A percentile compares a stretch with the other conserved stretches of the same genome.
These are phyloP conservation scores for Sinosuthora webbiana DNA, from an alignment of 2,113 vertebrate species.

Conservation along the genomic window DNA sequence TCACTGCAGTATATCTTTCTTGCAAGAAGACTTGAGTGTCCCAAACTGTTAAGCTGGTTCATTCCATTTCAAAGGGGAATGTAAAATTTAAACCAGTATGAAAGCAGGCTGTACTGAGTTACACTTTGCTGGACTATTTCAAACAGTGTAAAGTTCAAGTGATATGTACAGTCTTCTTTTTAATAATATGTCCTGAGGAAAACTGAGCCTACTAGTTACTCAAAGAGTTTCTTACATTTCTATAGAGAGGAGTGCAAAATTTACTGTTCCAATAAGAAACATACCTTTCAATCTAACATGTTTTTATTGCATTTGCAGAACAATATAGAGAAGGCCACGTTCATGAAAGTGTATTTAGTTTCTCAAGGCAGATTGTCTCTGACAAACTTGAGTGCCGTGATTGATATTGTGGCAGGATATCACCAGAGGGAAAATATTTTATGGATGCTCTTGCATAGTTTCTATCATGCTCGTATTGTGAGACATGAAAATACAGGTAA, in stretches of 20 bases:
- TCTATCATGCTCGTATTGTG: conserved; percentile 86
- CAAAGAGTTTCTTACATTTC: not conserved
- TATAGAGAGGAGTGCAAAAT: not conserved
- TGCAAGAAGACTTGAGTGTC: not conserved
- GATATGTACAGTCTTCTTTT: not conserved
- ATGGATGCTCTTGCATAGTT: conserved; percentile 85
- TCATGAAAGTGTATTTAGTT: conserved; percentile 80
- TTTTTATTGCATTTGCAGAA: conserved; percentile 70
- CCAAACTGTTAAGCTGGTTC: not conserved
- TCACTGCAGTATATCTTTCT: not conserved
- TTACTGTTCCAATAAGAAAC: not conserved
- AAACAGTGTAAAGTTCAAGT: not conserved
- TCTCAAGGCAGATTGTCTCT: conserved; percentile 88
- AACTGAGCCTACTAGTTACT: not conserved
- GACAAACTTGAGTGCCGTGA: conserved; percentile 77
- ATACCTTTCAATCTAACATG: not conserved
- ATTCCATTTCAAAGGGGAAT: not conserved
- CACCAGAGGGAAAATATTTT: conserved; percentile 67
- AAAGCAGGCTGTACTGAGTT: not conserved
- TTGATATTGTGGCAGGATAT: conserved; percentile 67
- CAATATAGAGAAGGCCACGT: conserved; percentile 83
- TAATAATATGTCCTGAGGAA: not conserved
- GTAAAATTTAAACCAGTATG: not conserved
- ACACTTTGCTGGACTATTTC: not conserved
- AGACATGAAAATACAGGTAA: conserved; percentile 85